phyloP scores from a whole-genome alignment of 1,140 invertebrate species.

The Drosophila melanica region DNA sequence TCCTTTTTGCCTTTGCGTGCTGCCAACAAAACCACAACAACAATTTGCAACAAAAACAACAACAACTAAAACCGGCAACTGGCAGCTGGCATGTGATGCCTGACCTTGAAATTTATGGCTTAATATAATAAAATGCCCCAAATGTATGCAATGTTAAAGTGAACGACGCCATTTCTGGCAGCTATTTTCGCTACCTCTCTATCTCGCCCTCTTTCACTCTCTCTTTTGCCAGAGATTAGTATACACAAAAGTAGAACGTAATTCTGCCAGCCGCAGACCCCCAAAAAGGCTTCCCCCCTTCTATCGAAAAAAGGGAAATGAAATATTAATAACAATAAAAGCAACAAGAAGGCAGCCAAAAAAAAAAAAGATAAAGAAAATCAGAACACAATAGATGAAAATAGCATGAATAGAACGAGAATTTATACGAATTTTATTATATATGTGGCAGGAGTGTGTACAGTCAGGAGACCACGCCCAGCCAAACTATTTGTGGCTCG shows the following conservation, averaged over 20 bases:
- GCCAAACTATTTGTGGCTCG: constrained; percentile 1
- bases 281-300: background rate
- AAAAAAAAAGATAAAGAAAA: constrained; percentile 21
- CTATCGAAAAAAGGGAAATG: constrained; percentile 24
- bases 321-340: constrained; percentile 54
- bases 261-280: constrained; percentile 17
- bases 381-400: constrained; percentile 44
- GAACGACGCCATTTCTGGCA: constrained; percentile 46
- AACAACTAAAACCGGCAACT: constrained; percentile 33
- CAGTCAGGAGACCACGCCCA: background rate
- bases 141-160: constrained; percentile 51
- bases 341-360: constrained; percentile 34
- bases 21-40: constrained; percentile 14
- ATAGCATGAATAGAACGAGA: constrained; percentile 28
- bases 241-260: constrained; percentile 41
- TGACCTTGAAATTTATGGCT: constrained; percentile 78
- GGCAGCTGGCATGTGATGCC: constrained; percentile 59
- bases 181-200: constrained; percentile 8
- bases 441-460: background rate
- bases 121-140: constrained; percentile 56
- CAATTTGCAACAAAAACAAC: constrained; percentile 2
- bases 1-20: constrained; percentile 49
- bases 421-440: constrained; percentile 2
- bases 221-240: background rate
- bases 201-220: background rate